Percentiles rank a stretch among this genome's conserved stretches.
Conservation (phyloP, 2,797 vertebrate genomes). For the Siniperca scherzeri region DNA sequence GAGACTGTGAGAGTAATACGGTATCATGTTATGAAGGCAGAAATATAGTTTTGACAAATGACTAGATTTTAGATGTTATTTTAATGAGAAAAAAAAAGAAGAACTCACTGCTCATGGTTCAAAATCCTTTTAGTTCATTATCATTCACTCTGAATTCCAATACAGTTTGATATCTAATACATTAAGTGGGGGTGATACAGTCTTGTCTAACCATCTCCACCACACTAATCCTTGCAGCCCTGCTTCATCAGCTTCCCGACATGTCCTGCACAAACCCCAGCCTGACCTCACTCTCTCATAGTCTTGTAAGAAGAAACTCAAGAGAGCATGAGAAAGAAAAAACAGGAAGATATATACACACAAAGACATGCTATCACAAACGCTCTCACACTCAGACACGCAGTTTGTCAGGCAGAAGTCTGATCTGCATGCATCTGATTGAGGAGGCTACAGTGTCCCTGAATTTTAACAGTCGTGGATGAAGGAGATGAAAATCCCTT, state of each 20-base stretch:
- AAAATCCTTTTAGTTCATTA: constrained; percentile 2
- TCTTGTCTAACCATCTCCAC: neutral
- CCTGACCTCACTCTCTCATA: neutral
- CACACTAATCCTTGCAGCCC: neutral
- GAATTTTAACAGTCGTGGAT: constrained; percentile 28
- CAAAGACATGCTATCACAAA: neutral
- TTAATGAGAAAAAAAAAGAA: neutral
- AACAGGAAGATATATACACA: neutral
- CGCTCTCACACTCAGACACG: neutral
- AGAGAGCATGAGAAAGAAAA: constrained; percentile 18
- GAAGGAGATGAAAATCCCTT: constrained; percentile 58
- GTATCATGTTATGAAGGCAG: neutral
- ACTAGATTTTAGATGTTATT: neutral
- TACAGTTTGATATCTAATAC: constrained; percentile 6
- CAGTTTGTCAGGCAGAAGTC: neutral
- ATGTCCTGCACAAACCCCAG: constrained; percentile 11
- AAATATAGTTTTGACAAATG: neutral
- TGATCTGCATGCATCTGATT: constrained; percentile 38
- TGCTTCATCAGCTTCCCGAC: constrained; percentile 9
- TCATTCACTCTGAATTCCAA: constrained; percentile 14
- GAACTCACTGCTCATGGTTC: neutral
- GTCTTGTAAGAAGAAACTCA: constrained; percentile 11
- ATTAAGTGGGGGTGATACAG: neutral
- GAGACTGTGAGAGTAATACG: neutral
- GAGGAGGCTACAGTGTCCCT: constrained; percentile 7